These are phyloP conservation scores for Ctenoplectra terminalis DNA, from an alignment of 1,140 invertebrate genomes.

Conservation along the genomic window DNA sequence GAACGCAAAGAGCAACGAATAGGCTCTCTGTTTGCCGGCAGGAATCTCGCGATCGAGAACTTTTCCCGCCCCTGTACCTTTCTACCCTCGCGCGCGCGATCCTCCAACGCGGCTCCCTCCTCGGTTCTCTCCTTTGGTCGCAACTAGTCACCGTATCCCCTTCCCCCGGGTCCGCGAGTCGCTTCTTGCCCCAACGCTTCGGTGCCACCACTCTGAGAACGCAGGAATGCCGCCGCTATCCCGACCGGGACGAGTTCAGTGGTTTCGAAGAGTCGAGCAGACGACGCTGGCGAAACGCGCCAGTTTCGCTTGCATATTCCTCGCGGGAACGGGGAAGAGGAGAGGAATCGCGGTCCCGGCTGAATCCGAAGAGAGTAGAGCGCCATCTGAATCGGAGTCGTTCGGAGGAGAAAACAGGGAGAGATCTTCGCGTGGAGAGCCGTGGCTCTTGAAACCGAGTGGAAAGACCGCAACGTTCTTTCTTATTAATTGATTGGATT, in stretches of 20 bases:
- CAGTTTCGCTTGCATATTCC: conserved; percentile 42
- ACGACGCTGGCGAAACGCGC: conserved; percentile 49
- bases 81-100: conserved; percentile 49
- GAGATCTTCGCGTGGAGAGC: background rate
- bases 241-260: conserved; percentile 63
- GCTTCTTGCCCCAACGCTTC: conserved; percentile 42
- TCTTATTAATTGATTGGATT: background rate
- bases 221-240: conserved; percentile 59
- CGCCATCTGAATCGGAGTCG: conserved; percentile 5
- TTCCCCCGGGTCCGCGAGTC: conserved; percentile 24
- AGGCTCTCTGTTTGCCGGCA: conserved; percentile 19
- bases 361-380: background rate
- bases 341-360: background rate
- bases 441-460: background rate
- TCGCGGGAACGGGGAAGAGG: conserved; percentile 15
- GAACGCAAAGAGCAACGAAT: background rate
- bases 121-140: conserved; percentile 39
- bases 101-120: conserved; percentile 27
- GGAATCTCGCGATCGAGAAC: conserved; percentile 36
- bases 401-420: background rate
- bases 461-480: background rate
- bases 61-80: conserved; percentile 58
- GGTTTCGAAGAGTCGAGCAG: conserved; percentile 66
- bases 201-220: conserved; percentile 57
- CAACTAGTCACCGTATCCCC: conserved; percentile 41